Base-by-base conservation (phyloP, 2,888 invertebrate species). In the Sinhomidia bicolor region DNA sequence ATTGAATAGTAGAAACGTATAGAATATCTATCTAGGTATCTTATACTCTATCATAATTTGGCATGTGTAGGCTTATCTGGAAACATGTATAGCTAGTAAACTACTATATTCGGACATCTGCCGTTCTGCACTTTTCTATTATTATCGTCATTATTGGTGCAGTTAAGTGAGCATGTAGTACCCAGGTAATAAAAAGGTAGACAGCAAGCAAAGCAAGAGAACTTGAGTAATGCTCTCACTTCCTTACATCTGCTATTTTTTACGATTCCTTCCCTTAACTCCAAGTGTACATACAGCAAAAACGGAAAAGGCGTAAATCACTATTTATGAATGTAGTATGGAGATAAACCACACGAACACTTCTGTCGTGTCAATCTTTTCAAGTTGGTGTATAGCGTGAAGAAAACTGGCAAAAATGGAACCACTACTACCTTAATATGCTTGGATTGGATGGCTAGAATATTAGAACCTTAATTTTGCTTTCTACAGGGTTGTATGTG, bases 181-280 rank as follows among this genome's bases (percentile, higher is more conserved):
- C 26, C 7, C 26, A 12, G 6, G 26, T 4, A 3, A n/a, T n/a
- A n/a, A 26, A 6, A 5, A 12, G 6, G 26, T 60, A 23, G 32
- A 29, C 20, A 10, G 41, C 23, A 41, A 65, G 17, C 14, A 57
- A 20, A 57, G n/a, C 17, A 36, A 17, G 12, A 71, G 23, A 44
- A 71, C 41, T 29, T 71, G 71, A 71, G 23, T 71, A 71, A 71
- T 71, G 41, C 26, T 44, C 20, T 12, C 44, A 23, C 44, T 71
- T 71, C 71, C 23, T 71, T 44, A 44, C 71, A 71, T 47, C 44
- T 41, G 10, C 7, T 68, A 36, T 41, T 44, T 41, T 44, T 47
- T 71, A 71, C 71, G 23, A 44, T 44, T n/a, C 71, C 5, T 44
- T 71, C 44, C 20, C n/a, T n/a, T n/a, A n/a, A n/a, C n/a, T n/a